Base-by-base conservation (phyloP, 37 sponge, comb jelly and placozoan genomes). In the Bolinopsis microptera region DNA sequence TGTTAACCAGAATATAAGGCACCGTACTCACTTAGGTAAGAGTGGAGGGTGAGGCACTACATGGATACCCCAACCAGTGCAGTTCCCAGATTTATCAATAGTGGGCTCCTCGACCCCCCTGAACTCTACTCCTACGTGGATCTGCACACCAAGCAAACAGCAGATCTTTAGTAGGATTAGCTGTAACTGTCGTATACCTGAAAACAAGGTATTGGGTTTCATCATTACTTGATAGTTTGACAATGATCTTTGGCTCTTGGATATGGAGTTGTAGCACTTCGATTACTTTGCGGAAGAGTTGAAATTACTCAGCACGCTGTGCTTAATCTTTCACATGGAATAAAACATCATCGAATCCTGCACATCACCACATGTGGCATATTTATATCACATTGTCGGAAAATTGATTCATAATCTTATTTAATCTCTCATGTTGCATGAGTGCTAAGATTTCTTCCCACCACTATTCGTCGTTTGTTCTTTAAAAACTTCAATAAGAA, bases 131-230 rank as follows among this genome's bases (percentile, higher is more conserved):
- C 95, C 95, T 13, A 93, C 25, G 93, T 98, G 92, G 21, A 96
- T 93, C 39, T 95, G 94, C 27, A 98, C 98, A 8, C 98, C 98
- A 9, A 98, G 92, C 27, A 98, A 76, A 18, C 96, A 95, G 38
- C 95, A 95, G 24, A 96, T 74, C 38, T 97, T 96, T 21, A 98
- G 95, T 0, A 98, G 93, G 22, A 98, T 92, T 68, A 94, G 93
- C 93, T 98, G 97, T 21, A 97, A 93, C 26, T 95, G 95, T 31
- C 95, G 92, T 48, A 98, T 98, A 93, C 96, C 97, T 96, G 61
- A 5, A 40, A 2, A 24, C 5, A 70, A 70, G 27, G 74, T 25
- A 28, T 70, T 28, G 68, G 68, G 68, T n/a, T n/a, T n/a, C n/a
- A n/a, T 68, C 23, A 23, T 24, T 68, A 68, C 24, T 23, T 68